These are phyloP conservation scores for Brachyrhaphis roseni DNA, from an alignment of 2,797 vertebrate species.

Conservation along the genomic window DNA sequence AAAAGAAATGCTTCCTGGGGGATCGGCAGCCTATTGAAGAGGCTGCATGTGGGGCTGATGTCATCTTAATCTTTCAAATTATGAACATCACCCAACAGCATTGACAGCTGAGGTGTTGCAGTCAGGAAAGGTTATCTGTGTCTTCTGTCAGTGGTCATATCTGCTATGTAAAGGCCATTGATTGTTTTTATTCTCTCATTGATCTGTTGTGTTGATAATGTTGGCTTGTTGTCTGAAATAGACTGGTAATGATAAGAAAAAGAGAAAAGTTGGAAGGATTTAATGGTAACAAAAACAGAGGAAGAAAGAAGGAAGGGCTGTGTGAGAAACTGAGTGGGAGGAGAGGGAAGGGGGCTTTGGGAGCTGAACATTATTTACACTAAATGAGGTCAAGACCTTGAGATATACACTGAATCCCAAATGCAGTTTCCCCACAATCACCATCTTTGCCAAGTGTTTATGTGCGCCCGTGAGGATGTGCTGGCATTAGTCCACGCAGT, in stretches of 20 bases:
- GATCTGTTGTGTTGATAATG: constrained; percentile 28
- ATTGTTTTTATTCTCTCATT: constrained; percentile 28
- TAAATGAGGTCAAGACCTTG: constrained; percentile 83
- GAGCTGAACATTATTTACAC: constrained; percentile 76
- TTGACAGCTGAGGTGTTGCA: constrained; percentile 21
- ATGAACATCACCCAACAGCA: constrained; percentile 11
- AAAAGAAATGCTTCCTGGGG: constrained; percentile 10
- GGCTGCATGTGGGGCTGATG: not conserved
- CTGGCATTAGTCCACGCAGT: constrained; percentile 26
- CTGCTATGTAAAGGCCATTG: constrained; percentile 40
- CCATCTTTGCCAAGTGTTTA: constrained; percentile 26
- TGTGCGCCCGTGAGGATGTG: constrained; percentile 27
- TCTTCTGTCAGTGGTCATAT: constrained; percentile 27
- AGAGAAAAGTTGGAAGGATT: not conserved
- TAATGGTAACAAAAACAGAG: constrained; percentile 4
- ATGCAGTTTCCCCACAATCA: constrained; percentile 73
- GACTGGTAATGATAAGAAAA: constrained; percentile 8
- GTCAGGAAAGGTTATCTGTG: constrained; percentile 17
- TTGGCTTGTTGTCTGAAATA: constrained; percentile 22
- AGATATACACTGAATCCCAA: constrained; percentile 78
- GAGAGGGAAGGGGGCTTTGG: constrained; percentile 50
- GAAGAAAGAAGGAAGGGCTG: constrained; percentile 20
- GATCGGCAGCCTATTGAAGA: constrained; percentile 17
- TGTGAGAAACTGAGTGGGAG: constrained; percentile 25
- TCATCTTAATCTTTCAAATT: constrained; percentile 42